Base-by-base conservation (phyloP, 2,113 vertebrate genomes). In the Microcebus jonahi region DNA sequence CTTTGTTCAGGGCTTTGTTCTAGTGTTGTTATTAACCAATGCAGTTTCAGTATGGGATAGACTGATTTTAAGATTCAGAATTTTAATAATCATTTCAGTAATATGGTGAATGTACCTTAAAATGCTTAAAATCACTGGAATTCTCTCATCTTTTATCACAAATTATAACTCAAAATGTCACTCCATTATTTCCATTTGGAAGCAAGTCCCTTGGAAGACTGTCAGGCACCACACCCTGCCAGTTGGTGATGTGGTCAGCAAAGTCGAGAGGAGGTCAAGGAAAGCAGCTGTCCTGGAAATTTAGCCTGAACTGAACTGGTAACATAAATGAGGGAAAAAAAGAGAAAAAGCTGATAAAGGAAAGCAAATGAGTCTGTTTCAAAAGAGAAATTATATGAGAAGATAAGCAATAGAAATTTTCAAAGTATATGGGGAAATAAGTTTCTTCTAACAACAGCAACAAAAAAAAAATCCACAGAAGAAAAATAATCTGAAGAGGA, bases 241-340 rank as follows among this genome's bases (percentile, higher is more conserved):
- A 97, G 86, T 39, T 96, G 96, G 89, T 75, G 86, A 93, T 96
- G 86, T 84, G 94, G 82, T 97, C 95, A 93, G 95, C 79, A 91
- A 61, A 94, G 42, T 48, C 75, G 48, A 67, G 45, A 86, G 68
- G 55, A 88, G 89, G 94, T 94, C 91, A 90, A 27, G 84, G 83
- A 68, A 71, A 93, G 63, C 96, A 93, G 83, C 93, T 97, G 94
- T 96, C 82, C 86, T 79, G 84, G 89, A 59, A 91, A 93, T 83
- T 86, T 76, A 91, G 84, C 87, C 48, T 76, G 53, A 71, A 53
- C 83, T 57, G 88, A 91, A 91, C 21, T n/a, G 80, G 82, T 55
- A 67, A 0, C 94, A 55, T 86, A 5, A n/a, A 85, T 94, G 34
- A 93, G 39, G 11, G 82, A 67, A 45, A 45, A 45, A 3, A 7